Evolutionary conservation across 2,113 vertebrate genomes (phyloP).

Genomic region (Alethe diademata): DNA sequence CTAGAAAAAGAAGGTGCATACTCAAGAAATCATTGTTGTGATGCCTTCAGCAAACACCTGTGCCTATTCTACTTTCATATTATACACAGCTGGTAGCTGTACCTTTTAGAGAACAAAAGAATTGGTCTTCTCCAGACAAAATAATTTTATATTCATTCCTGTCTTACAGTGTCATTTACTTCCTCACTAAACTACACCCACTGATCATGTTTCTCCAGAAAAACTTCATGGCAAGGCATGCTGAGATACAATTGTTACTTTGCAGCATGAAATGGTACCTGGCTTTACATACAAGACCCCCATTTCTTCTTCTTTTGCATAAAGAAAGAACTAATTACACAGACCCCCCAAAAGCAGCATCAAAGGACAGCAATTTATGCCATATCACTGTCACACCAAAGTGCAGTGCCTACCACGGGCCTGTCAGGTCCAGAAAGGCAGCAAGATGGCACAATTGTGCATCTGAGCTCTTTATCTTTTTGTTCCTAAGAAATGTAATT

Average conservation of each 20-base stretch:
- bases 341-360: background rate
- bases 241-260: background rate
- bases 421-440: background rate
- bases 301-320: background rate
- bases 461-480: background rate
- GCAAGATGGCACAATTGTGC: background rate
- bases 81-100: background rate
- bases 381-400: background rate
- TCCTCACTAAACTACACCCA: background rate
- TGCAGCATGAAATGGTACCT: background rate
- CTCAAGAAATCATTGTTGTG: background rate
- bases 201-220: background rate
- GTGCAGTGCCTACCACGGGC: background rate
- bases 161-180: background rate
- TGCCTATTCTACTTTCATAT: background rate
- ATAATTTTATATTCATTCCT: background rate
- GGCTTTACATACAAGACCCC: background rate
- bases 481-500: background rate
- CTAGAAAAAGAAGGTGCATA: background rate
- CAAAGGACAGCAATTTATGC: background rate
- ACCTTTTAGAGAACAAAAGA: background rate
- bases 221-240: background rate
- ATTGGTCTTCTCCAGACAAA: background rate
- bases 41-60: background rate
- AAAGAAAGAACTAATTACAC: background rate